phyloP scores from a whole-genome alignment of 2,113 vertebrate genomes.

The Sphyrna mokarran region DNA sequence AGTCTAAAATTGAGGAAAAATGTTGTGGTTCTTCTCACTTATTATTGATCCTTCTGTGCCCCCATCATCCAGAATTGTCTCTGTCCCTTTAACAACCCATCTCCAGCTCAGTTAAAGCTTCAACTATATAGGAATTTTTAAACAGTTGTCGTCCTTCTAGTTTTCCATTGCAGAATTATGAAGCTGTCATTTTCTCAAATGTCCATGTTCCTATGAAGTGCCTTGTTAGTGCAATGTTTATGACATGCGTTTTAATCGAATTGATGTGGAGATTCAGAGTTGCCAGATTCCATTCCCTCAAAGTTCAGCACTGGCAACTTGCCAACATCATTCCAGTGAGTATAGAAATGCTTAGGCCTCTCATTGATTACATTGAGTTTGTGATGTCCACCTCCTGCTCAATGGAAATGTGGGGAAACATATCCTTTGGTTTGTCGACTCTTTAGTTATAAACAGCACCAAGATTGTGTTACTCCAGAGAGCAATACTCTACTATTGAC shows the following conservation, averaged over 20 bases:
- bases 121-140: background rate
- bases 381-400: background rate
- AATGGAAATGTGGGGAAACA: background rate
- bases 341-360: background rate
- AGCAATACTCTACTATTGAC: too few species aligned
- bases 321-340: background rate
- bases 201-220: background rate
- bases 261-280: background rate
- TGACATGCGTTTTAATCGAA: background rate
- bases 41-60: background rate
- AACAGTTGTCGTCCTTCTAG: background rate
- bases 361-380: background rate
- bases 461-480: too few species aligned
- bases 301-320: background rate
- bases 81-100: background rate
- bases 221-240: background rate
- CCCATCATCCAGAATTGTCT: background rate
- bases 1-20: background rate
- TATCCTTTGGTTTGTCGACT: too few species aligned
- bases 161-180: background rate
- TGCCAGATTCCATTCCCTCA: background rate
- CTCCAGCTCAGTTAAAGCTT: background rate
- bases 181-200: background rate
- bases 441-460: too few species aligned
- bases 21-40: background rate